Evolutionary conservation across 2,888 invertebrate genomes (phyloP).

Genomic region (Lypha dubia): DNA sequence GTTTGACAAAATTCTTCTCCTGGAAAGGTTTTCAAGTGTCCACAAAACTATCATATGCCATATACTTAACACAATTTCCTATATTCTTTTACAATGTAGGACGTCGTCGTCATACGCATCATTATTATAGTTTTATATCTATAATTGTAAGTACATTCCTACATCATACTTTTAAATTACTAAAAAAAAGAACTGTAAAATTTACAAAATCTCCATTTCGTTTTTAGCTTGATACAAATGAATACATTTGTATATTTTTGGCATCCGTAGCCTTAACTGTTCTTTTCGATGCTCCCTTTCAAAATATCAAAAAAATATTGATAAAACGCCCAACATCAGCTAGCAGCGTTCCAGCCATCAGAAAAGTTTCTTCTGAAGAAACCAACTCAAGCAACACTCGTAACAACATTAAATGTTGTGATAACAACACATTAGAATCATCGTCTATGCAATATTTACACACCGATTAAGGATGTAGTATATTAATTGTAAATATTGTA

Average conservation of each 20-base stretch:
- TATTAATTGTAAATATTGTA: slow-evolving; percentile 51
- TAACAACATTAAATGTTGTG: slow-evolving; percentile 37
- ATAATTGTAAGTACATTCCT: slow-evolving; percentile 84
- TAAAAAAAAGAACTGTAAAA: background rate
- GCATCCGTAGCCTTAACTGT: slow-evolving; percentile 86
- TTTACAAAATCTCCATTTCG: slow-evolving; percentile 25
- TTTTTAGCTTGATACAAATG: slow-evolving; percentile 86
- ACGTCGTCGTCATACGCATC: slow-evolving; percentile 85
- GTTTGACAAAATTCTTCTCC: slow-evolving; percentile 85
- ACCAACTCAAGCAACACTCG: background rate
- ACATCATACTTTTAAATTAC: background rate
- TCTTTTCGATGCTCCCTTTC: slow-evolving; percentile 88
- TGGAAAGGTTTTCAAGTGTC: slow-evolving; percentile 87
- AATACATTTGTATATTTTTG: slow-evolving; percentile 85
- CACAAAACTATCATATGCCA: slow-evolving; percentile 88
- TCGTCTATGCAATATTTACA: slow-evolving; percentile 74
- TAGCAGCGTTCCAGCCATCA: slow-evolving; percentile 40
- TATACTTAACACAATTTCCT: slow-evolving; percentile 89
- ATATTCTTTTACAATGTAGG: slow-evolving; percentile 89
- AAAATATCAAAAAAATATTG: slow-evolving; percentile 86
- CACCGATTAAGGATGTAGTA: slow-evolving; percentile 75
- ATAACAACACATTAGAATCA: slow-evolving; percentile 29
- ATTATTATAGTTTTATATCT: slow-evolving; percentile 86
- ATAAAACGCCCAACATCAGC: slow-evolving; percentile 76
- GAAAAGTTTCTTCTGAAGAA: slow-evolving; percentile 19